These are phyloP conservation scores for Neuroterus valhalla DNA, from an alignment of 1,140 invertebrate genomes.

Conservation along the genomic window DNA sequence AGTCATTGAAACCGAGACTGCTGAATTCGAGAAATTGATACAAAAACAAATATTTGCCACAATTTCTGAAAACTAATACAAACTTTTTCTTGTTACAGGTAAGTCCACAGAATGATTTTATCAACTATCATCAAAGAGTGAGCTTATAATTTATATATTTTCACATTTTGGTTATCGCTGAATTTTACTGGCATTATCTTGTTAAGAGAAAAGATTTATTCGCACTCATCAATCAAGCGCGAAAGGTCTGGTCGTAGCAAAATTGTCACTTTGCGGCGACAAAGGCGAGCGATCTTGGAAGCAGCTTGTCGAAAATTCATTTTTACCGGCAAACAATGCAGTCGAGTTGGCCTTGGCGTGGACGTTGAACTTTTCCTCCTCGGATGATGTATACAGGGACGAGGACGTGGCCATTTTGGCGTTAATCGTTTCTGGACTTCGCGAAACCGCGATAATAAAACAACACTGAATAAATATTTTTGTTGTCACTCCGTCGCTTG, in stretches of 20 bases:
- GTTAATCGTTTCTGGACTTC: background rate
- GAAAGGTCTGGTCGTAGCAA: background rate
- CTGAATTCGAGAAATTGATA: too few relatives aligned
- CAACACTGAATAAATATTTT: constrained; percentile 7
- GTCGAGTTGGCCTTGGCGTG: constrained; percentile 61
- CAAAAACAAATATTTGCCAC: too few relatives aligned
- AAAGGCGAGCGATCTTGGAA: background rate
- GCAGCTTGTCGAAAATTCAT: constrained; percentile 48
- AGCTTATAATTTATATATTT: background rate
- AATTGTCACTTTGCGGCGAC: constrained; percentile 29
- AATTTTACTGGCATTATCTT: too few relatives aligned
- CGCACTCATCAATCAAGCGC: background rate
- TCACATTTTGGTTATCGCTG: too few relatives aligned
- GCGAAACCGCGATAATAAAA: background rate
- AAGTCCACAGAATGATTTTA: background rate
- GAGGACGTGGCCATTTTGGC: constrained; percentile 10
- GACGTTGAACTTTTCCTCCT: constrained; percentile 64
- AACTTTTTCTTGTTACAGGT: background rate
- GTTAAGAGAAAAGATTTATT: background rate
- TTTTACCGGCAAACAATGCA: constrained; percentile 56
- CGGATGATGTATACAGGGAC: constrained; percentile 51
- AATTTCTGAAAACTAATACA: background rate
- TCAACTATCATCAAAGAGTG: background rate
- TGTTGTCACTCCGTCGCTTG: background rate
- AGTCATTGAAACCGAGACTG: too few relatives aligned